Conservation (phyloP, 1,140 invertebrate genomes). For the Bombus confusus region DNA sequence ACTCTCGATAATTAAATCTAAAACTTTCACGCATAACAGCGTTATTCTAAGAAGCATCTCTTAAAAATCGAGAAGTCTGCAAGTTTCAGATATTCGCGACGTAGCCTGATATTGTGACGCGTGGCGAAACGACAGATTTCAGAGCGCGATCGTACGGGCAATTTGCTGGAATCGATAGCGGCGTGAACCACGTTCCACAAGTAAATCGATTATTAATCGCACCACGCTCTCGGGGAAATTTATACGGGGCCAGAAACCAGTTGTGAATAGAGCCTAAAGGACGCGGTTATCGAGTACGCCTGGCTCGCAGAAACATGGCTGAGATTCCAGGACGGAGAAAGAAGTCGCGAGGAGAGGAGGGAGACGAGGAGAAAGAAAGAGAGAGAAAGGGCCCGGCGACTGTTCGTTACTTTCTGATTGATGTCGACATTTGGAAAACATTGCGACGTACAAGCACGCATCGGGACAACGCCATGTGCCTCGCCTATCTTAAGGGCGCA, state of each 20-base stretch:
- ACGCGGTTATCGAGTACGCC: neutral
- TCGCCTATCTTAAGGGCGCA: constrained; percentile 39
- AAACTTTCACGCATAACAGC: too few relatives aligned
- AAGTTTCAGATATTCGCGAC: neutral
- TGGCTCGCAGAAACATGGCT: constrained; percentile 29
- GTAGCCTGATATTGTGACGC: neutral
- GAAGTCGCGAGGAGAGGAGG: neutral
- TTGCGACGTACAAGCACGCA: constrained; percentile 44
- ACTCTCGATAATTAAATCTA: too few relatives aligned
- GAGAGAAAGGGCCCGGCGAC: constrained; percentile 32
- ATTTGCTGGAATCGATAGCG: constrained; percentile 18
- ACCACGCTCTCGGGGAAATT: constrained; percentile 6
- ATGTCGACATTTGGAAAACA: constrained; percentile 72
- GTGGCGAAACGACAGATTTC: neutral
- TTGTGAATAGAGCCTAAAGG: constrained; percentile 44
- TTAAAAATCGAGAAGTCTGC: neutral
- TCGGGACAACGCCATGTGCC: constrained; percentile 46
- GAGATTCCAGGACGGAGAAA: constrained; percentile 39
- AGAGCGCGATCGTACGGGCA: neutral
- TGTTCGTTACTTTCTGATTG: constrained; percentile 63
- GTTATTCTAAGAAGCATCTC: neutral
- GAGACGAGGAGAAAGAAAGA: neutral
- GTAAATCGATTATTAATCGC: constrained; percentile 42
- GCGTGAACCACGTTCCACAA: neutral
- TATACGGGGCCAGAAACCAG: constrained; percentile 19